Base-by-base conservation (phyloP, 2,888 invertebrate genomes). In the Agriopis aurantiaria region DNA sequence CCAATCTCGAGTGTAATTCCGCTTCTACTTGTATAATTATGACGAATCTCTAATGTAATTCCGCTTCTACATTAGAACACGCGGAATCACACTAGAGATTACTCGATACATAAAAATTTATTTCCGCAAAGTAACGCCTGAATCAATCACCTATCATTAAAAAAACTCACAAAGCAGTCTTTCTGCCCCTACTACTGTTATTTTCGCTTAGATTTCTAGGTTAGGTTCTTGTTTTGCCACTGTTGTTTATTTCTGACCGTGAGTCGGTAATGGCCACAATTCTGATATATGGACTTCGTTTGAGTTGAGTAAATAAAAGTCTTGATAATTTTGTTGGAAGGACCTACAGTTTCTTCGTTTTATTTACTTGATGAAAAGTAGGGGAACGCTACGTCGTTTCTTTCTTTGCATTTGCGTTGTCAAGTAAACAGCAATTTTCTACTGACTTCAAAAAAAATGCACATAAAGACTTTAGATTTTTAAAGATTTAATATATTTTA, bases 261-360 rank as follows among this genome's bases (percentile, higher is more conserved):
- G 67, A 70, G 66, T 60, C 63, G 43, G 72, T 75, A 75, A 72
- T 71, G 73, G 69, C 69, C 70, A 69, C 73, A 72, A 75, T 72
- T 72, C 73, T 73, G 69, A 75, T 75, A 71, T 72, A 75, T 60
- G 60, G 40, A 64, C 64, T 55, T 17, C 55, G 49, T 60, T 69
- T 60, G 59, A 68, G 62, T 68, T 68, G 14, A 68, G 64, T 69
- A 55, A 69, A 60, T 51, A 55, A 69, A 69, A 63, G 45, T 58
- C 60, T 64, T 56, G 59, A 57, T 58, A 68, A 68, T 60, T 64
- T 48, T 41, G 59, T 53, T 63, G 51, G 33, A 51, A 52, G 23
- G 45, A 60, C 59, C 33, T 40, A 23, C 41, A 49, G 51, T 57
- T 45, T 43, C 41, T 41, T 49, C 14, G 8, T 33, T 53, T 52